Conservation (phyloP, 1,140 invertebrate species). For the Drosophila asahinai region DNA sequence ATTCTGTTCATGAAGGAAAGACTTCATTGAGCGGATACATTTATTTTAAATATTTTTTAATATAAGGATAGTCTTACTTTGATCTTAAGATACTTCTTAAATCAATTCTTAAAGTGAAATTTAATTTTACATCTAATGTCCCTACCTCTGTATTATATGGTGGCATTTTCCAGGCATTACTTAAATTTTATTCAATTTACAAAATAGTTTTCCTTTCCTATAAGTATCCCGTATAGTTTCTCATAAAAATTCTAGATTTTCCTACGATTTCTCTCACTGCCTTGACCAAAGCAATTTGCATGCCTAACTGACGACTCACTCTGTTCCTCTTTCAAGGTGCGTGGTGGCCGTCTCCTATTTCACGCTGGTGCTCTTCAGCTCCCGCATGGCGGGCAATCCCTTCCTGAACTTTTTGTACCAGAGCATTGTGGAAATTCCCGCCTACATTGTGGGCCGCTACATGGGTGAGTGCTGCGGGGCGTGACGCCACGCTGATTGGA, state of each 20-base stretch:
- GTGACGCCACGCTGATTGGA: slow-evolving; percentile 53
- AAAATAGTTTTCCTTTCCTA: background rate
- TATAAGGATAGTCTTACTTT: no score
- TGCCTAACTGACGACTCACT: slow-evolving; percentile 59
- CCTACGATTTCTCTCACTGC: background rate
- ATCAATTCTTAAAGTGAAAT: no score
- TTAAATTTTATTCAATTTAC: background rate
- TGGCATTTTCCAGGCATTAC: no score
- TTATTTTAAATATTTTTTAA: no score
- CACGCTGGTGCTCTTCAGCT: slow-evolving; percentile 87
- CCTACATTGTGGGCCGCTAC: slow-evolving; percentile 85
- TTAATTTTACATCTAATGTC: no score
- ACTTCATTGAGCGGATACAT: no score
- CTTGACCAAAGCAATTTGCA: slow-evolving; percentile 63
- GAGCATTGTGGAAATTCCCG: slow-evolving; percentile 88
- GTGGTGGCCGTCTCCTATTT: slow-evolving; percentile 88
- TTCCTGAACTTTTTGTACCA: slow-evolving; percentile 90
- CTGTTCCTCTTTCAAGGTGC: slow-evolving; percentile 85
- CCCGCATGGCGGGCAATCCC: slow-evolving; percentile 88
- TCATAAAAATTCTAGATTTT: background rate
- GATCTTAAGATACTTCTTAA: no score
- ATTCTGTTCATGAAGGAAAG: background rate
- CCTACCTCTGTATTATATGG: no score
- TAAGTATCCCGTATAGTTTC: background rate
- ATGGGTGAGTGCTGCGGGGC: slow-evolving; percentile 68